Evolutionary conservation across 2,888 invertebrate genomes (phyloP), one percentile per base, ranked within the genome.

Genomic region (Hypsopygia costalis): DNA sequence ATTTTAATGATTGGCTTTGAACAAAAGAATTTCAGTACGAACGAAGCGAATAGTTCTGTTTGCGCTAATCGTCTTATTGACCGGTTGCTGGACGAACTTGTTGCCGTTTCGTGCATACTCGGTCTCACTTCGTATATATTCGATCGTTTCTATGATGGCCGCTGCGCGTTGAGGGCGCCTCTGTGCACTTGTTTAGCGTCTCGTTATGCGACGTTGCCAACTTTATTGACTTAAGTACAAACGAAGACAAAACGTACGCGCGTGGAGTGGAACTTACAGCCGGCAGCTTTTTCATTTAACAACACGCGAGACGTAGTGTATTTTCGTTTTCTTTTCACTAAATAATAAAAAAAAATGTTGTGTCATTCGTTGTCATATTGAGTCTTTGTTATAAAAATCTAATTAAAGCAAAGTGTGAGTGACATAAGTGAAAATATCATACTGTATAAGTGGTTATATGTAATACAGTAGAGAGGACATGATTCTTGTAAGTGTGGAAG

Each of bases 161-260:
- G 83, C 86, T 88, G 89, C 87, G 89, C 81, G 89, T 83, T 82
- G 89, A 69, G 87, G 90, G 89, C 89, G 88, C 89, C 76, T 62
- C 75, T 70, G 85, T 78, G 71, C 81, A 78, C 81, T 81, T 86
- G 86, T 86, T 86, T 86, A 81, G 89, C 88, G 87, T 88, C 88
- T 83, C 69, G 71, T 69, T 74, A 73, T 79, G 88, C 89, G 85
- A 82, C 85, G 90, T 89, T 90, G 90, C 89, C 90, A 88, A 81
- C 77, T 87, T 78, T 87, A 87, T 86, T 81, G 85, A 87, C 85
- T 81, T 71, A 76, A 76, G 81, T 81, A 82, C 72, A 70, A 77
- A 74, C 72, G 73, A 81, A 86, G 83, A 87, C 83, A 85, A 85
- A 86, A 86, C 86, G 86, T 85, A 81, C 85, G 86, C 88, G 86